Evolutionary conservation across 2,888 invertebrate genomes (phyloP).

Genomic region (Eristalis tenax): DNA sequence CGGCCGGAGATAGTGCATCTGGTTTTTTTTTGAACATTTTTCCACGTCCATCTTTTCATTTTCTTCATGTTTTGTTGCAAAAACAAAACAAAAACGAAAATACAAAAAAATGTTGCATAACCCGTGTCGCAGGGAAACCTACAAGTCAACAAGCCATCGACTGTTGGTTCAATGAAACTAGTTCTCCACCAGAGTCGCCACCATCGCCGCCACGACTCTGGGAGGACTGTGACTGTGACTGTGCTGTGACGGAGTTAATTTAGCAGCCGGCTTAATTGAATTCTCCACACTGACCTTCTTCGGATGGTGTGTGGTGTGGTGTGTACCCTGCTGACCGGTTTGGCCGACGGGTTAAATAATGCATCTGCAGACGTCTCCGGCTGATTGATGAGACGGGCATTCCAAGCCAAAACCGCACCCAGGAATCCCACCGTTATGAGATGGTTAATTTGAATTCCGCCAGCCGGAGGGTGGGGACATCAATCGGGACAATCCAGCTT

Average conservation of each 20-base stretch:
- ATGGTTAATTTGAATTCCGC: slow-evolving; percentile 36
- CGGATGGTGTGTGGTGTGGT: background rate
- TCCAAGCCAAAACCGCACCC: slow-evolving; percentile 41
- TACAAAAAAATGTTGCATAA: slow-evolving; percentile 52
- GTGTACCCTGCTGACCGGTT: slow-evolving; percentile 33
- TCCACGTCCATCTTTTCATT: slow-evolving; percentile 51
- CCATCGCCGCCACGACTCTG: background rate
- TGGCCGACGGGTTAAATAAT: slow-evolving; percentile 41
- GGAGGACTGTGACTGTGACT: slow-evolving; percentile 9
- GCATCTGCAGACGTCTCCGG: slow-evolving; percentile 34
- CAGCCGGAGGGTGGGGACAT: background rate
- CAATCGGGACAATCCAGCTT: slow-evolving; percentile 35
- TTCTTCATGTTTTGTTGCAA: slow-evolving; percentile 42
- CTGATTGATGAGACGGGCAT: slow-evolving; percentile 40
- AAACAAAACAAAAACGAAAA: slow-evolving; percentile 10
- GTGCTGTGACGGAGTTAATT: slow-evolving; percentile 51
- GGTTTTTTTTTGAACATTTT: slow-evolving; percentile 34
- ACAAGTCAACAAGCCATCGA: slow-evolving; percentile 22
- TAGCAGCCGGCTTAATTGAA: slow-evolving; percentile 58
- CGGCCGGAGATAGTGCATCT: slow-evolving; percentile 10
- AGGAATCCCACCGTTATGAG: slow-evolving; percentile 32
- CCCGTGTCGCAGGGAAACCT: slow-evolving; percentile 45
- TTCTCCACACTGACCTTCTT: slow-evolving; percentile 68
- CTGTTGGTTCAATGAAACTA: slow-evolving; percentile 52
- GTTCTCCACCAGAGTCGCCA: slow-evolving; percentile 40